Conservation (phyloP, 2,113 vertebrate genomes). For the Serilophus lunatus region DNA sequence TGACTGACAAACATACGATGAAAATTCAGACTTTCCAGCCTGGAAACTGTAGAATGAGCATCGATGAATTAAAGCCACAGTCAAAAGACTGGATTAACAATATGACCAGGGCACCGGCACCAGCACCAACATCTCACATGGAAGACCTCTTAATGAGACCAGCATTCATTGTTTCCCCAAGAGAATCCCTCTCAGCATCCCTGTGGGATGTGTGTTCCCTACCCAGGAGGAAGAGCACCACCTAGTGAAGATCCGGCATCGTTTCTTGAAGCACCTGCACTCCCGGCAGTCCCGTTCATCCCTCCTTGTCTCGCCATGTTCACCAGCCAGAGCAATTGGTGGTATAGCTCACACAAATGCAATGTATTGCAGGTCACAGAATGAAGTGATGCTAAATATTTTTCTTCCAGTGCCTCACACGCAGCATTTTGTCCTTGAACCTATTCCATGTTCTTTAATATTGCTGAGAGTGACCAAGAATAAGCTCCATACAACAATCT, state of each 20-base stretch:
- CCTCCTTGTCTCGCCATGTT: background rate
- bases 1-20: background rate
- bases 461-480: background rate
- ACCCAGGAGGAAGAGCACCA: background rate
- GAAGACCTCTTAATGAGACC: background rate
- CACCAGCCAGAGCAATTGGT: background rate
- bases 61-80: background rate
- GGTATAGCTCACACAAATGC: background rate
- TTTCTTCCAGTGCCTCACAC: background rate
- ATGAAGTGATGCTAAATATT: background rate
- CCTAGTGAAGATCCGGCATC: background rate
- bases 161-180: background rate
- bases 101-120: background rate
- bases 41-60: background rate
- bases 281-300: fast-evolving
- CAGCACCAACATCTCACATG: background rate
- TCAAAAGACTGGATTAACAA: background rate
- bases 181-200: background rate
- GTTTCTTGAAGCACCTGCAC: background rate
- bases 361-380: background rate
- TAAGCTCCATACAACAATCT: background rate
- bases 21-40: background rate
- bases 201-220: background rate
- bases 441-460: background rate
- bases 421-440: background rate